Evolutionary conservation across 2,888 invertebrate genomes (phyloP).

Genomic region (Pristionchus arcanus): DNA sequence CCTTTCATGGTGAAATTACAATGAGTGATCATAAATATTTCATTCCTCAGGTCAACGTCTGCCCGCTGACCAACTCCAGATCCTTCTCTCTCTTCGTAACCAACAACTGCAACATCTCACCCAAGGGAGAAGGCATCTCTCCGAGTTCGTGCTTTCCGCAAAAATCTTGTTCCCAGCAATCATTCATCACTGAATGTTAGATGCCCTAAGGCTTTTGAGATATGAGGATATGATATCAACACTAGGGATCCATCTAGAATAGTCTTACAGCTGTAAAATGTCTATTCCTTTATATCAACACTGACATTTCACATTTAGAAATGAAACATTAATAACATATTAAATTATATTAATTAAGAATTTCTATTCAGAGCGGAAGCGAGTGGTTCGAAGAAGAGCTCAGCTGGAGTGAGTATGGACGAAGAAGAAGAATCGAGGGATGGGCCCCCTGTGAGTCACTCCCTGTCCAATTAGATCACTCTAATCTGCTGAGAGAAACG

Average conservation of each 20-base stretch:
- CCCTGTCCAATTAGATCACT: constrained; percentile 32
- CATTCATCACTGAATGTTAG: background rate
- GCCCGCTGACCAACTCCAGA: constrained; percentile 17
- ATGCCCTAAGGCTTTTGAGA: background rate
- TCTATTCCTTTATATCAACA: too few species aligned
- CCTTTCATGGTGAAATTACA: too few species aligned
- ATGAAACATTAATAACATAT: too few species aligned
- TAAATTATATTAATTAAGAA: background rate
- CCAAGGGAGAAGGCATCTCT: constrained; percentile 45
- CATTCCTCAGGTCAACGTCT: background rate
- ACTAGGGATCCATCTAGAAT: too few species aligned
- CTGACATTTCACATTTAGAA: too few species aligned
- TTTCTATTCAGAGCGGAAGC: background rate
- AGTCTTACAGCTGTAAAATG: background rate
- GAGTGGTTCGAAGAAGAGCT: constrained; percentile 52
- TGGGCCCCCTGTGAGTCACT: constrained; percentile 26
- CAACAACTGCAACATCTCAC: constrained; percentile 53
- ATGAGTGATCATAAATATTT: background rate
- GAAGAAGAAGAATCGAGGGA: constrained; percentile 46
- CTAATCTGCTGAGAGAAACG: background rate
- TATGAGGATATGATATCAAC: background rate
- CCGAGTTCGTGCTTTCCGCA: constrained; percentile 8
- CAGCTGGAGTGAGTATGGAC: constrained; percentile 47
- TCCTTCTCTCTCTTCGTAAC: constrained; percentile 37
- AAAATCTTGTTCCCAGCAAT: constrained; percentile 24